Evolutionary conservation across 2,113 vertebrate species (phyloP), one percentile per base, ranked within the genome.

Genomic region (Cephalopterus ornatus): DNA sequence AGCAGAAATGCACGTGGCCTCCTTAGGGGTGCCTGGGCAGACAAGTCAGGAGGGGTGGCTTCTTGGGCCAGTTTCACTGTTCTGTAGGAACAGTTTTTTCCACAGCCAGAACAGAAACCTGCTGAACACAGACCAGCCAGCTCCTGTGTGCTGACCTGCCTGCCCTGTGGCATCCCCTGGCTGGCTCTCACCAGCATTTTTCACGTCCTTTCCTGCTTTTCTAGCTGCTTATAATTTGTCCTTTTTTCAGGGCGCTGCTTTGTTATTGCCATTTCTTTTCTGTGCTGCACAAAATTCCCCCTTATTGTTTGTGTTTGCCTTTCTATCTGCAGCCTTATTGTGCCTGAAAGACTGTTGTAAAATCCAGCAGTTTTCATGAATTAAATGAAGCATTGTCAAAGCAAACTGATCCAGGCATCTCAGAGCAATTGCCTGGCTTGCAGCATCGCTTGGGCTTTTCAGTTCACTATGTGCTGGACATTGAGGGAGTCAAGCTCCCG

Each of bases 41-140:
- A 46, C 19, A 35, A 0, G 0, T 24, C 2, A 0, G 2, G 14
- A 75, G 10, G 13, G n/a, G 15, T 37, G 65, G 8, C 19, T 81
- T 63, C 52, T 50, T 55, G 59, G 46, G 47, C 47, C 44, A 28
- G 9, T 70, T 83, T 61, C 44, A 47, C 30, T 59, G 5, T 35
- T 63, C 52, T 75, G 66, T 32, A 88, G 65, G 30, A 59, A 27
- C 5, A 55, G 5, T 3, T 4, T 75, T 85, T 66, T 76, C 83
- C 47, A 50, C 52, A 79, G 47, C 56, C 49, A 76, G 75, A 47
- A 33, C 26, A 68, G 55, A 76, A 83, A 65, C 53, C 53, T 70
- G 33, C 11, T 33, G 35, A 83, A 41, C 58, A 53, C 11, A 78
- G 23, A 52, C 12, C 4, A 53, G 78, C 32, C 83, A 86, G 49